phyloP scores from a whole-genome alignment of 2,113 vertebrate genomes.

The Pardalotus punctatus region DNA sequence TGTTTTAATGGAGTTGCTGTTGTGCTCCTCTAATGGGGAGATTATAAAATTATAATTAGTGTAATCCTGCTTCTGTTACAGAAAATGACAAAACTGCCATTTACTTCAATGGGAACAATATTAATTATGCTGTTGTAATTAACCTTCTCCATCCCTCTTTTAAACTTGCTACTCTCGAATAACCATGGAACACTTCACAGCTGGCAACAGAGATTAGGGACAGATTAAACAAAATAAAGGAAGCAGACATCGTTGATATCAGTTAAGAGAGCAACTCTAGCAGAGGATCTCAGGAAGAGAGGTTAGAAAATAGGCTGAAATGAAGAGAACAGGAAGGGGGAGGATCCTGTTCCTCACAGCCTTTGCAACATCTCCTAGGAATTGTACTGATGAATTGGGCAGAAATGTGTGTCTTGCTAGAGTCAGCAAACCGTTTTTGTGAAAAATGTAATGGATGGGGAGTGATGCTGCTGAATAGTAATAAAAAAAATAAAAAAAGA shows the following conservation, averaged over 20 bases:
- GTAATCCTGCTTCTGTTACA: slow-evolving; percentile 3
- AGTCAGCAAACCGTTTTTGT: background rate
- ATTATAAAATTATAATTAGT: slow-evolving; percentile 53
- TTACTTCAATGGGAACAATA: background rate
- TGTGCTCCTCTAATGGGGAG: slow-evolving; percentile 14
- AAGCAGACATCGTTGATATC: fast-evolving
- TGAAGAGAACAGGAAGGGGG: background rate
- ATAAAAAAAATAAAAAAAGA: background rate
- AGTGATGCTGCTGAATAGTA: background rate
- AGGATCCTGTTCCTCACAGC: background rate
- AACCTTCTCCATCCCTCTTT: slow-evolving; percentile 16
- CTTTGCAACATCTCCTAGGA: background rate
- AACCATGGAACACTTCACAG: background rate
- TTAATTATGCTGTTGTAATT: background rate
- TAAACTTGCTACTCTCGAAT: background rate
- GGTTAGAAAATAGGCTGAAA: background rate
- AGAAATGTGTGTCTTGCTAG: background rate
- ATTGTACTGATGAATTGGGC: background rate
- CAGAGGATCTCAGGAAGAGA: background rate
- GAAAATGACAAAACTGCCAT: slow-evolving; percentile 9
- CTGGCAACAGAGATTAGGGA: background rate
- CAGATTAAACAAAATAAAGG: background rate
- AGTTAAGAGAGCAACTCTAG: background rate
- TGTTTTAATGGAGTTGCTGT: slow-evolving; percentile 24
- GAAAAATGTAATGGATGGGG: background rate